Conservation (phyloP, 2,888 invertebrate genomes). For the Morpho achilles region DNA sequence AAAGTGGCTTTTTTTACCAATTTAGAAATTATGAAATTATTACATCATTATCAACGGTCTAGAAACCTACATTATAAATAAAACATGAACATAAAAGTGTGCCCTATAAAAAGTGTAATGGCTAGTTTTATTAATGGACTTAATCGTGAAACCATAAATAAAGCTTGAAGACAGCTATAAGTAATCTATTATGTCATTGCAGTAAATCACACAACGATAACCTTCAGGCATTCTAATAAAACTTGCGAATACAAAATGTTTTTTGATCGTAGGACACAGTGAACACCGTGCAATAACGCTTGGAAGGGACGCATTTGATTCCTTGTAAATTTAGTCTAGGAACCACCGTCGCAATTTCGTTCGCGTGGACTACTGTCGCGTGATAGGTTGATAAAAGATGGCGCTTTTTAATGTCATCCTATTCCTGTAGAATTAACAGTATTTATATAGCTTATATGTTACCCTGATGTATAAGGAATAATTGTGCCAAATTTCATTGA, state of each 20-base stretch:
- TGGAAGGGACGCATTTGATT: conserved; percentile 17
- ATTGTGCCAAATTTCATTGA: no score
- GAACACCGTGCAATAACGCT: conserved; percentile 11
- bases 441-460: no score
- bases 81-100: conserved; percentile 12
- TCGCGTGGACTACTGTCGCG: no score
- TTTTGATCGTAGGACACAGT: conserved; percentile 7
- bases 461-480: no score
- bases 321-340: conserved; percentile 5
- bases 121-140: conserved; percentile 14
- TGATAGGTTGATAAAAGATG: no score
- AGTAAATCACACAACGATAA: conserved; percentile 15
- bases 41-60: conserved; percentile 8
- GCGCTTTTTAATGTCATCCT: no score
- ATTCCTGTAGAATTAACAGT: no score
- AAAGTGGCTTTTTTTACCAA: not conserved
- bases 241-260: conserved; percentile 8
- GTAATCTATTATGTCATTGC: conserved; percentile 18
- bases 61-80: conserved; percentile 15
- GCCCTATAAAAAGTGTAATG: conserved; percentile 18
- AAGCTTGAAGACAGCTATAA: conserved; percentile 18
- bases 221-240: conserved; percentile 19
- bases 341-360: not conserved
- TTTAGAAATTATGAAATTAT: conserved; percentile 12
- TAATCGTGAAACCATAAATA: conserved; percentile 21